Conservation (phyloP, 2,113 vertebrate genomes). For the Athene cunicularia region DNA sequence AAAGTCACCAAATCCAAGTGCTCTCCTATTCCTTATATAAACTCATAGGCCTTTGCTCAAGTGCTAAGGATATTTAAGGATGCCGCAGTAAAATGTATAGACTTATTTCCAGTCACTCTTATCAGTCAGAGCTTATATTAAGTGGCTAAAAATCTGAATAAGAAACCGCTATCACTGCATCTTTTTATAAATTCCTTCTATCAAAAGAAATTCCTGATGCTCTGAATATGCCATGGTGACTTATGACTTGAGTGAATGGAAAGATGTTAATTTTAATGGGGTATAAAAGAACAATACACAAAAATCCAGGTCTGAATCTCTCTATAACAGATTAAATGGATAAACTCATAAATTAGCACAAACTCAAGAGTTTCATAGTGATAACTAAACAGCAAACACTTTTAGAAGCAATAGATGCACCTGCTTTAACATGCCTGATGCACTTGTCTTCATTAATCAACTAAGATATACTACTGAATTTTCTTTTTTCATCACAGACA, state of each 20-base stretch:
- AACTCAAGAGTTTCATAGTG: background rate
- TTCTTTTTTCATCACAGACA: background rate
- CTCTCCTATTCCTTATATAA: conserved; percentile 8
- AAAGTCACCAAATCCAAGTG: conserved; percentile 41
- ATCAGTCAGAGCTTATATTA: background rate
- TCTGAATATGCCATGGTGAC: background rate
- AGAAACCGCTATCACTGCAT: background rate
- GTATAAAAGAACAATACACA: background rate
- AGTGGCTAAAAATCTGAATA: background rate
- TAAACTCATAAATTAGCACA: background rate
- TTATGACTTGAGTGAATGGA: background rate
- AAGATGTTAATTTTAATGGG: background rate
- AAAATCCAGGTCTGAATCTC: background rate
- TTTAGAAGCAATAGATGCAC: background rate
- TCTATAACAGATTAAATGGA: background rate
- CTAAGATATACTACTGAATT: fast-evolving
- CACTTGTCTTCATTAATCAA: background rate
- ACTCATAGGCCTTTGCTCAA: background rate
- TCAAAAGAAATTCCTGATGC: background rate
- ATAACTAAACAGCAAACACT: background rate
- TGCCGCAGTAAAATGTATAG: background rate
- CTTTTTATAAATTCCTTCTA: background rate
- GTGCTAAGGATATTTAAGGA: conserved; percentile 10
- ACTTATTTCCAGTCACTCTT: background rate
- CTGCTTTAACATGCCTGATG: background rate